Base-by-base conservation (phyloP, 2,888 invertebrate species). In the Synergus gifuensis region DNA sequence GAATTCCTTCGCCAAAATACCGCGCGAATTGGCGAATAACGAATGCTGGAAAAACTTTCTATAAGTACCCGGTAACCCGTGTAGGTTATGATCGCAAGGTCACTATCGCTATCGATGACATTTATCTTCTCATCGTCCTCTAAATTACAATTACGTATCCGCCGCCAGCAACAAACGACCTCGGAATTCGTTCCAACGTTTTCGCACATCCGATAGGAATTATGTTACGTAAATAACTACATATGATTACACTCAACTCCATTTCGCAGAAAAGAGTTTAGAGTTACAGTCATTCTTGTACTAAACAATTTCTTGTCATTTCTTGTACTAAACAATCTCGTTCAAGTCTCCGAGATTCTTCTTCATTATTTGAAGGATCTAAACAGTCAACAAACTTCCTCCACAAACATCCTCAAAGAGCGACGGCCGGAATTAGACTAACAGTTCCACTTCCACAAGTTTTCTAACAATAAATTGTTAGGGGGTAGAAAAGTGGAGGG, bases 121-220 rank as follows among this genome's bases (percentile, higher is more conserved):
- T 44, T 28, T 73, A 73, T 54, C 54, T 1, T 9, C 28, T 54
- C 36, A 54, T 73, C 69, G 46, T 69, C 49, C 73, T 54, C 73
- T 73, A 73, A 73, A 73, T 73, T 28, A 36, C 73, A 28, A 54
- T 73, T 73, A 73, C 73, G 54, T 73, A 69, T 28, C 16, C 28
- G 49, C 67, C 22, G 60, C 12, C 12, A 22, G 4, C 9, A 22
- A 60, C 22, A 67, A 54, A 36, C 11, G 49, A 54, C 54, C 54
- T 73, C 49, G 73, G 36, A 73, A 73, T 73, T 73, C n/a, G 54
- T 73, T 36, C 73, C 36, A 28, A 18, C 49, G 40, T 73, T 73
- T 40, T 73, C 54, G n/a, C 73, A 73, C 36, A 28, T 73, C 16
- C 36, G 49, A 54, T 46, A 49, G 49, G 5, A 66, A 22, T 54